phyloP scores from a whole-genome alignment of 1,140 invertebrate genomes.

The Heliothis subflexa region DNA sequence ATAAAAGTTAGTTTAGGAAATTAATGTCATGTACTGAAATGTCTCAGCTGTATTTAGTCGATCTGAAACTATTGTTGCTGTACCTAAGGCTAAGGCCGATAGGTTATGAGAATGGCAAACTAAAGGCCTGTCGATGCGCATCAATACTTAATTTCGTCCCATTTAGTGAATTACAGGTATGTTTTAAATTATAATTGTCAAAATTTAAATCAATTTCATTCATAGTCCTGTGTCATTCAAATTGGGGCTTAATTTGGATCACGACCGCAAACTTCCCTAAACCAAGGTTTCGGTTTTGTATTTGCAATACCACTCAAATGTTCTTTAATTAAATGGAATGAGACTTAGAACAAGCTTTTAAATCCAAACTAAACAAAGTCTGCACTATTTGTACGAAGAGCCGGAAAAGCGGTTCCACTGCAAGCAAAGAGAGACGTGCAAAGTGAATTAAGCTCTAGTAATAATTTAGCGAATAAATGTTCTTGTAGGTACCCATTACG shows the following conservation, averaged over 20 bases:
- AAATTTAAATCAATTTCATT: too few species aligned
- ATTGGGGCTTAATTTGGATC: neutral
- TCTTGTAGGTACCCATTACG: neutral
- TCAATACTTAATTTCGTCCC: too few species aligned
- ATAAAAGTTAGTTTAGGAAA: too few species aligned
- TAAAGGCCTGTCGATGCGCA: too few species aligned
- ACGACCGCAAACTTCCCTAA: neutral
- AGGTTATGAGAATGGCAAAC: too few species aligned
- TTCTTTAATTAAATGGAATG: conserved; percentile 13
- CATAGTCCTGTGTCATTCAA: neutral
- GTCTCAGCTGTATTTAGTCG: too few species aligned
- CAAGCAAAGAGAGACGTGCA: neutral
- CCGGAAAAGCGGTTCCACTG: conserved; percentile 5
- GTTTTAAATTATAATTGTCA: too few species aligned
- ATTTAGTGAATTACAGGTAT: too few species aligned
- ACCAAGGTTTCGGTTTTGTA: neutral
- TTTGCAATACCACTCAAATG: neutral
- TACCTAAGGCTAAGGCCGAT: too few species aligned
- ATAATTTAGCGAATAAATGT: conserved; percentile 13
- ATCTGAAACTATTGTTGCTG: too few species aligned
- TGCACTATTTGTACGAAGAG: conserved; percentile 3
- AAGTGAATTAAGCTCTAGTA: conserved; percentile 31
- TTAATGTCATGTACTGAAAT: too few species aligned
- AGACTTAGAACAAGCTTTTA: neutral
- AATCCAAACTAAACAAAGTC: conserved; percentile 22